Conservation (phyloP, 2,888 invertebrate genomes). For the Polyommatus icarus region DNA sequence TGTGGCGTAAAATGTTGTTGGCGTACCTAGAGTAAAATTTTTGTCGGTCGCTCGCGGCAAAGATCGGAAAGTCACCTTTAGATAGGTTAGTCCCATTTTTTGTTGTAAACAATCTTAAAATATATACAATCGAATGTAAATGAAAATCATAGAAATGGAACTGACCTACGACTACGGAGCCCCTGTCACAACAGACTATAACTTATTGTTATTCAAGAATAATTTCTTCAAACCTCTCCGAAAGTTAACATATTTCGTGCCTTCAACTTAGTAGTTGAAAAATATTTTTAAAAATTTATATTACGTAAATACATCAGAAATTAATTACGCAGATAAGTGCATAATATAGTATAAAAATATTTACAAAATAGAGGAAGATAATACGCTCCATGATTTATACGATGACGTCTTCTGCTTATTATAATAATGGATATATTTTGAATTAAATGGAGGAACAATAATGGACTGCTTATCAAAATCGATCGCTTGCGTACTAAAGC, state of each 20-base stretch:
- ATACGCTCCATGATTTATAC: background rate
- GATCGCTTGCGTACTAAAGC: background rate
- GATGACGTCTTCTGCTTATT: background rate
- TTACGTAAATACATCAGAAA: no score
- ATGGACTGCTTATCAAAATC: background rate
- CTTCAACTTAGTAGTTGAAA: no score
- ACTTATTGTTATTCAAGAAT: slow-evolving; percentile 22
- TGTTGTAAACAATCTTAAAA: background rate
- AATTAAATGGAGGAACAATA: background rate
- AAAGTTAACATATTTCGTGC: background rate
- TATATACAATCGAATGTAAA: background rate
- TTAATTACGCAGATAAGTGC: no score
- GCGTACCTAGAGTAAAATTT: no score
- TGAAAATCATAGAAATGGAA: background rate
- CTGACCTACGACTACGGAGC: background rate
- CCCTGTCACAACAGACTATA: background rate
- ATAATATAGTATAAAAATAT: background rate
- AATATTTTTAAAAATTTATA: no score
- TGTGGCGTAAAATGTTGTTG: no score
- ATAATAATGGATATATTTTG: background rate
- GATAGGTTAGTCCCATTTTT: background rate
- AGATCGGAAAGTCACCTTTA: no score
- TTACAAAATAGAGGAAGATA: background rate
- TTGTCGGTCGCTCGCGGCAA: no score
- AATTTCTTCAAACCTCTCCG: background rate